These are phyloP conservation scores for Chlamydotis undulata DNA, from an alignment of 2,113 vertebrate species.

Conservation along the genomic window DNA sequence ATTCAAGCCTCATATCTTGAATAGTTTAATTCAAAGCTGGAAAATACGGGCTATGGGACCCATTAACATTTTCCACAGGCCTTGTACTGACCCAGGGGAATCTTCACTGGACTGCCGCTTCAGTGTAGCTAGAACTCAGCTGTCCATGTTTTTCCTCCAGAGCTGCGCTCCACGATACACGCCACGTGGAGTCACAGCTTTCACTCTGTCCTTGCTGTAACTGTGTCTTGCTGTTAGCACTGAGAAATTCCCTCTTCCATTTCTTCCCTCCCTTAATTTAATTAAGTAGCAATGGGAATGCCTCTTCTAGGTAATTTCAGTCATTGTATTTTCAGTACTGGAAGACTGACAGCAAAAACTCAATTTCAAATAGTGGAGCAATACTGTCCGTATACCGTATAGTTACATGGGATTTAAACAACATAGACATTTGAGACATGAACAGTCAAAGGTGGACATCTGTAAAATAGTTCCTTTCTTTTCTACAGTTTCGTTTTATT, in stretches of 20 bases:
- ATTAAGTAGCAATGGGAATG: neutral
- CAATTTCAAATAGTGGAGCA: neutral
- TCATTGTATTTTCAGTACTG: neutral
- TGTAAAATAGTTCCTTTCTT: neutral
- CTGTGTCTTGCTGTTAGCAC: fast-evolving
- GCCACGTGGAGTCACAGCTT: neutral
- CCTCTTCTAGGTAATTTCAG: neutral
- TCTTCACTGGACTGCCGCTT: neutral
- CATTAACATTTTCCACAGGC: neutral
- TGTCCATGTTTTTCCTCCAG: no score
- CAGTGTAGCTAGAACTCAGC: neutral
- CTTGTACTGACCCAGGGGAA: neutral
- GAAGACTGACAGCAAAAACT: neutral
- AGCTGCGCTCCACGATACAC: neutral
- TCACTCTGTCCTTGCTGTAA: neutral
- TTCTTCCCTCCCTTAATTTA: neutral
- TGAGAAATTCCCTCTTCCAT: neutral
- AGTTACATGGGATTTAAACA: neutral
- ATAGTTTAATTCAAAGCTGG: neutral
- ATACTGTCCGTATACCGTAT: neutral
- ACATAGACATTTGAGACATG: neutral
- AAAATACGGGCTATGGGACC: neutral
- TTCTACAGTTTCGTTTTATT: neutral
- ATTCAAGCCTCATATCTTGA: neutral
- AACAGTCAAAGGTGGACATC: neutral